Conservation (phyloP, 2,888 invertebrate genomes). For the Atethmia centrago region DNA sequence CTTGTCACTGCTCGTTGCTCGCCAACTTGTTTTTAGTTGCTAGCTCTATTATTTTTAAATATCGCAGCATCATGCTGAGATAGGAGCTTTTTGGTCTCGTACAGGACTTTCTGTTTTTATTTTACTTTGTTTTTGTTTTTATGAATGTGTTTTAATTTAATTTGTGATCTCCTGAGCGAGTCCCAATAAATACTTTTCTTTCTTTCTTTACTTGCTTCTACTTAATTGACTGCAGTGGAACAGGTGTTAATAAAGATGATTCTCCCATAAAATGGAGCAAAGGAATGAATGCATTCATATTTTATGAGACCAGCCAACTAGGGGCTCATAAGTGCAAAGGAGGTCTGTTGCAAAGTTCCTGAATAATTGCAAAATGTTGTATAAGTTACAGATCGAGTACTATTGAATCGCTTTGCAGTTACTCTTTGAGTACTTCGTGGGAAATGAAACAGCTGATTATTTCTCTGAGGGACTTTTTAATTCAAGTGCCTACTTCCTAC, state of each 20-base stretch:
- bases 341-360: constrained; percentile 5
- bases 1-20: no score
- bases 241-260: background rate
- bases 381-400: constrained; percentile 29
- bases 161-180: no score
- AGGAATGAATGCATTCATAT: constrained; percentile 17
- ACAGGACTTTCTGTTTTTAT: no score
- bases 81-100: no score
- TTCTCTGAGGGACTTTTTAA: constrained; percentile 18
- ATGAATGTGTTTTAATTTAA: no score
- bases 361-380: constrained; percentile 39
- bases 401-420: constrained; percentile 33
- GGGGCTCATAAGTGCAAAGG: constrained; percentile 26
- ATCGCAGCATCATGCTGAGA: no score
- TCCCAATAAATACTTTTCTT: no score
- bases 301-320: constrained; percentile 34
- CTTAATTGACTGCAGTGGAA: no score
- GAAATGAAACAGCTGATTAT: constrained; percentile 37
- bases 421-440: constrained; percentile 24
- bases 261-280: background rate
- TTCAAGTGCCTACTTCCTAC: constrained; percentile 3
- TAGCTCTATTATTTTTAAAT: no score
- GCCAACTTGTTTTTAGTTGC: no score
- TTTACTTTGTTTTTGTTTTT: no score
- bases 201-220: no score